Conservation (phyloP, 1,140 invertebrate species). For the Galendromus occidentalis region DNA sequence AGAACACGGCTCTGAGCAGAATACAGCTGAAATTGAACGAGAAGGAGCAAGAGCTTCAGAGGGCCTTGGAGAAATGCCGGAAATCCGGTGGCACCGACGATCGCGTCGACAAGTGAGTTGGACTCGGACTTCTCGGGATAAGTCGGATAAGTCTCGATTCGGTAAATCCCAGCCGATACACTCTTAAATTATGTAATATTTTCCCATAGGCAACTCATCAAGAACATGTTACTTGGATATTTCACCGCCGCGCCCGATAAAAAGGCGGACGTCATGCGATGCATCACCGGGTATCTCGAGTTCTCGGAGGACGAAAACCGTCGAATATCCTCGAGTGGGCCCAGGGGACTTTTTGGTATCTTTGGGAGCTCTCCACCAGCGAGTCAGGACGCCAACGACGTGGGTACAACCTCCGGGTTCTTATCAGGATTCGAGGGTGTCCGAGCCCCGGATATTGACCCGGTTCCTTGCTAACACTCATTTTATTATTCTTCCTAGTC, state of each 20-base stretch:
- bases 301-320: background rate
- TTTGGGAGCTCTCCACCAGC: background rate
- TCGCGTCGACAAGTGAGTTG: background rate
- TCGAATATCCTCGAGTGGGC: background rate
- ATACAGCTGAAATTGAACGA: background rate
- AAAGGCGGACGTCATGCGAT: background rate
- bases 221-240: conserved; percentile 1
- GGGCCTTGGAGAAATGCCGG: background rate
- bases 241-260: background rate
- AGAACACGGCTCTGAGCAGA: background rate
- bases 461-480: no score
- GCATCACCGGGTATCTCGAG: background rate
- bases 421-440: no score
- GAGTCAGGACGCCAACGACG: background rate
- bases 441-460: no score
- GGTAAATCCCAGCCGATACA: no score
- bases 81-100: background rate
- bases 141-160: background rate
- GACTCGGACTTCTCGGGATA: background rate
- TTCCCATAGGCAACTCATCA: background rate
- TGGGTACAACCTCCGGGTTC: no score
- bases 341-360: background rate
- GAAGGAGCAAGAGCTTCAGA: background rate
- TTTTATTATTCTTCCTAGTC: background rate
- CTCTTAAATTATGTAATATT: no score